Evolutionary conservation across 2,797 vertebrate species (phyloP).

Genomic region (Enteromius mattozi): DNA sequence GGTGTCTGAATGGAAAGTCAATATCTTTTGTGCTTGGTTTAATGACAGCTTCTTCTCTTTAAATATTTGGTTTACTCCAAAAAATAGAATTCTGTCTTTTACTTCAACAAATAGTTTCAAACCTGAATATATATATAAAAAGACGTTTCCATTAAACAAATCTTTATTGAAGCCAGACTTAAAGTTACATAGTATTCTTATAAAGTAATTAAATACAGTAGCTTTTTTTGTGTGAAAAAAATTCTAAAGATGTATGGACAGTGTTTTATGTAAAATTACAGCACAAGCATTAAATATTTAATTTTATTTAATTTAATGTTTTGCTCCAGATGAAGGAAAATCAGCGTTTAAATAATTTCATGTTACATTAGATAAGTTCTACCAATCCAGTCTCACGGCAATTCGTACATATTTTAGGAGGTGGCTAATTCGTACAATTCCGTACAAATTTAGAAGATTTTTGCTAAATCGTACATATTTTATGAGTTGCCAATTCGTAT

Average conservation of each 20-base stretch:
- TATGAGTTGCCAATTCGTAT: too few relatives aligned
- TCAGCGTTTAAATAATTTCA: background rate
- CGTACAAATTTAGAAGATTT: too few relatives aligned
- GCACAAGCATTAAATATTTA: background rate
- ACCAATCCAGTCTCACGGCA: too few relatives aligned
- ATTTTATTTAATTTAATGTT: too few relatives aligned
- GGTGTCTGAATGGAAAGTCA: background rate
- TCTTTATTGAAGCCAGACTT: background rate
- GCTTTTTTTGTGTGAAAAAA: too few relatives aligned
- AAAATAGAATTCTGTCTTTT: background rate
- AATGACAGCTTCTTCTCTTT: background rate
- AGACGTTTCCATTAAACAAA: background rate
- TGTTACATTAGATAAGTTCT: background rate
- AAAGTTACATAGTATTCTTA: background rate
- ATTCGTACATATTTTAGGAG: too few relatives aligned
- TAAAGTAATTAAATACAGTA: background rate
- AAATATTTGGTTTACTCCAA: background rate
- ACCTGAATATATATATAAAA: background rate
- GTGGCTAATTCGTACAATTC: too few relatives aligned
- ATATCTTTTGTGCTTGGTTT: background rate
- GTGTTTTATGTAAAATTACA: background rate
- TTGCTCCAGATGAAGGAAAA: background rate
- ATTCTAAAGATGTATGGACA: background rate
- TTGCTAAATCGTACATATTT: too few relatives aligned
- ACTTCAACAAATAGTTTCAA: background rate